Conservation (phyloP, 2,797 vertebrate genomes). For the Liasis olivaceus region DNA sequence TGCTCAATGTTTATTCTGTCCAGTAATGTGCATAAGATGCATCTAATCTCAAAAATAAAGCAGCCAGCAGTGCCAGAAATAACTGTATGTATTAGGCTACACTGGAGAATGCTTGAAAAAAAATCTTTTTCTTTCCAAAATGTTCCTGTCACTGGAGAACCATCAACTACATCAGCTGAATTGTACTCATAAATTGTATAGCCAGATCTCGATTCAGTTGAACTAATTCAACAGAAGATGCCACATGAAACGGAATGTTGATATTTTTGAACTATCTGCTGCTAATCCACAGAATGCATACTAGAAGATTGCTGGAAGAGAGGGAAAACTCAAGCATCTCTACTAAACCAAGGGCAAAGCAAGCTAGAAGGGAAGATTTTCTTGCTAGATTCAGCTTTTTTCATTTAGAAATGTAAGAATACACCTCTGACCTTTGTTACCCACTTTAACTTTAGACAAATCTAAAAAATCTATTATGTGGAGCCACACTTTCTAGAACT, state of each 20-base stretch:
- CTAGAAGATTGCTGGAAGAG: conserved; percentile 28
- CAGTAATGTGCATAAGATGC: not conserved
- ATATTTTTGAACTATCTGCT: not conserved
- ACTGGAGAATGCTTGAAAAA: not conserved
- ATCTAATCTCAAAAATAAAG: not conserved
- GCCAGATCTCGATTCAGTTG: not conserved
- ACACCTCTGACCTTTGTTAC: conserved; percentile 27
- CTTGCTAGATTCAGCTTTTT: conserved; percentile 37
- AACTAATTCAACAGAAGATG: not conserved
- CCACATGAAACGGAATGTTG: accelerated
- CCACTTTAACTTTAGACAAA: conserved; percentile 2
- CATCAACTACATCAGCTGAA: not conserved
- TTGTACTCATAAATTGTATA: accelerated
- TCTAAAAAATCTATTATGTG: not conserved
- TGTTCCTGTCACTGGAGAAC: not conserved
- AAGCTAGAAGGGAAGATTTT: conserved; percentile 47
- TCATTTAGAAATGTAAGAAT: conserved; percentile 3
- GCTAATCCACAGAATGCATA: not conserved
- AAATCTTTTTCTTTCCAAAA: not conserved
- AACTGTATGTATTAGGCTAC: not conserved
- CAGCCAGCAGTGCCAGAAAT: not conserved
- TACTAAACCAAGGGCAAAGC: conserved; percentile 52
- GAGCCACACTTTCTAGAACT: not conserved
- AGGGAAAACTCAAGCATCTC: conserved; percentile 40
- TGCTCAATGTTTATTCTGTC: not conserved